A percentile compares a stretch with the other conserved stretches of the same genome.
phyloP scores from a whole-genome alignment of 1,140 invertebrate genomes.

The Pollicipes pollicipes region DNA sequence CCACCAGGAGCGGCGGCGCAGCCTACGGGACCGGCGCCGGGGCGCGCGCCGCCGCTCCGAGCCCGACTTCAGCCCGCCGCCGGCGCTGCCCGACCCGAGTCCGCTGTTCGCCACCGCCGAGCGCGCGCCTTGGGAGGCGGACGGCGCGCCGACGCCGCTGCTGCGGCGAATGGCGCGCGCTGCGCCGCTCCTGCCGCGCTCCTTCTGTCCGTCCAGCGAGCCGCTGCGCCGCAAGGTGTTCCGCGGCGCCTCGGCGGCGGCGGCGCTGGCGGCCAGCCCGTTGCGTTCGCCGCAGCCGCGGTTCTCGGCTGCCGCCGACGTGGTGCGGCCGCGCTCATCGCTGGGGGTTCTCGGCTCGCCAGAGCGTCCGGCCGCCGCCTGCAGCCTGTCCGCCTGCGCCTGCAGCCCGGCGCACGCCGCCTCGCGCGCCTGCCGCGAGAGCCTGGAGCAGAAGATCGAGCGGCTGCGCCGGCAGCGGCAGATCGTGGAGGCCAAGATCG shows the following conservation, averaged over 20 bases:
- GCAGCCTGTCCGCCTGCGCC: not conserved
- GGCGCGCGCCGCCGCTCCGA: not conserved
- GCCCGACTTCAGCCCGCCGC: not conserved
- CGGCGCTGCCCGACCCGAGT: not conserved
- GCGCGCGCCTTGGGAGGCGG: not conserved
- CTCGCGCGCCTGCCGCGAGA: not conserved
- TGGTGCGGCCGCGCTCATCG: not conserved
- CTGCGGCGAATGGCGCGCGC: too few species aligned
- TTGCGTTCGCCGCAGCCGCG: not conserved
- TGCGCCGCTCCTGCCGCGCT: not conserved
- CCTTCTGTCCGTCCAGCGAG: slow-evolving; percentile 4
- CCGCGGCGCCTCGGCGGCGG: too few species aligned
- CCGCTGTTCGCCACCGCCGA: not conserved
- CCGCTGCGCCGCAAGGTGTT: not conserved
- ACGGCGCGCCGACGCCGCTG: not conserved
- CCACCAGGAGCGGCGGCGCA: not conserved
- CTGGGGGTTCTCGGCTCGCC: not conserved
- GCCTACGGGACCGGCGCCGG: not conserved
- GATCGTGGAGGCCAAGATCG: not conserved
- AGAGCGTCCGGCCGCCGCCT: too few species aligned
- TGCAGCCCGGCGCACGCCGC: not conserved
- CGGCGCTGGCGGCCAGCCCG: not conserved
- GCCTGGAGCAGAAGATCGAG: not conserved
- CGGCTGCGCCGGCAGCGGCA: not conserved
- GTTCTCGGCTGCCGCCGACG: not conserved